phyloP scores from a whole-genome alignment of 1,140 invertebrate species.

The Branchinecta lindahli region DNA sequence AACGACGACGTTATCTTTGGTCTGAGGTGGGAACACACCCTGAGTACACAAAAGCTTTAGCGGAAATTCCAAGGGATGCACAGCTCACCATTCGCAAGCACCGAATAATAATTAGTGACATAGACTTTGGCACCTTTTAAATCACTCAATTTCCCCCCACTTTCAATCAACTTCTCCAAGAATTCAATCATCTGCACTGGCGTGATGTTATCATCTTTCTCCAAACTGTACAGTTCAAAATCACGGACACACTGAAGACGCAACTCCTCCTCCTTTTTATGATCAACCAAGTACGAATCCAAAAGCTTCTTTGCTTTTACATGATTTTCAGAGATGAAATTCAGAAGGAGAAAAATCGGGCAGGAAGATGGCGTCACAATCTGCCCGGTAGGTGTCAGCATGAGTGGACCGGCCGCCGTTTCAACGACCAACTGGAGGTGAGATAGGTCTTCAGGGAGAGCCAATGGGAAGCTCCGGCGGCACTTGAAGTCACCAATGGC shows the following conservation, averaged over 20 bases:
- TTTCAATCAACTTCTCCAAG: conserved; percentile 48
- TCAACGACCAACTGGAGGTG: conserved; percentile 76
- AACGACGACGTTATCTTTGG: too few species aligned
- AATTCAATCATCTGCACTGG: conserved; percentile 74
- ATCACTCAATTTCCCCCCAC: conserved; percentile 32
- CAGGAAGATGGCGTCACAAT: conserved; percentile 79
- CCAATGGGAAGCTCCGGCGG: conserved; percentile 46
- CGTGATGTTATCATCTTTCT: conserved; percentile 77
- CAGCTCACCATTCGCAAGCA: conserved; percentile 71
- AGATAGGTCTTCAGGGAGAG: conserved; percentile 41
- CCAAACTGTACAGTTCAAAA: conserved; percentile 48
- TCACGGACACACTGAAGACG: conserved; percentile 44
- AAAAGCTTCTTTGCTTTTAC: conserved; percentile 50
- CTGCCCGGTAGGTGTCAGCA: conserved; percentile 82
- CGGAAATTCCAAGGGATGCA: conserved; percentile 77
- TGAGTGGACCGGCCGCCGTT: conserved; percentile 73
- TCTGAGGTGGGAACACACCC: too few species aligned
- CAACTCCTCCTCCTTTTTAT: conserved; percentile 54
- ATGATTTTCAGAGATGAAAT: conserved; percentile 63
- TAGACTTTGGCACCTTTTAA: conserved; percentile 46
- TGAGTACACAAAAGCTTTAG: too few species aligned
- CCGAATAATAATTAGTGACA: conserved; percentile 78
- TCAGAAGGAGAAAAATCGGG: conserved; percentile 62
- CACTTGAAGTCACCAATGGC: conserved; percentile 62
- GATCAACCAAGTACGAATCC: conserved; percentile 57